Evolutionary conservation across 2,113 vertebrate genomes (phyloP).

Genomic region (Apteryx mantelli): DNA sequence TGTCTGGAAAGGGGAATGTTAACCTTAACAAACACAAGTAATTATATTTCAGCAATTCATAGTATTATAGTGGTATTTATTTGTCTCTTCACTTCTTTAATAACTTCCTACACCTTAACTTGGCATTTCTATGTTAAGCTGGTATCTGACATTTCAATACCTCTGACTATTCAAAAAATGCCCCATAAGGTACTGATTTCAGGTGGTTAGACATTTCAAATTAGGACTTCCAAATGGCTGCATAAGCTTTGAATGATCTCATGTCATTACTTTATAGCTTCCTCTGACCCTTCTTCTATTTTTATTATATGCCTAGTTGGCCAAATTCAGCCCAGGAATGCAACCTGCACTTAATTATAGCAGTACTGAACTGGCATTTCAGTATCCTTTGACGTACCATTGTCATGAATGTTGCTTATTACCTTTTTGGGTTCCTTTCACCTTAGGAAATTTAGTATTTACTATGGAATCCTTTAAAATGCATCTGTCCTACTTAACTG

Average conservation of each 20-base stretch:
- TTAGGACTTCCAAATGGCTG: not conserved
- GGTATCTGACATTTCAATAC: not conserved
- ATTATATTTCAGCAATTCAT: not conserved
- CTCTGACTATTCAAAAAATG: not conserved
- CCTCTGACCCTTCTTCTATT: not conserved
- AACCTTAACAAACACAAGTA: not conserved
- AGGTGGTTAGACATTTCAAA: not conserved
- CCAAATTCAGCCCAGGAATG: constrained; percentile 7
- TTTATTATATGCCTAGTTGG: not conserved
- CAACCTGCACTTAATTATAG: not conserved
- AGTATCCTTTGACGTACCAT: not conserved
- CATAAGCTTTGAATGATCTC: not conserved
- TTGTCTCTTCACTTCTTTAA: not conserved
- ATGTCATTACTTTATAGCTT: not conserved
- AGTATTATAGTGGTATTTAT: not conserved
- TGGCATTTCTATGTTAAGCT: not conserved
- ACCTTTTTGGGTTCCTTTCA: not conserved
- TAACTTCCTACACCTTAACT: not conserved
- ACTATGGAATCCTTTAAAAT: not conserved
- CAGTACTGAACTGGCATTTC: not conserved
- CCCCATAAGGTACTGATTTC: not conserved
- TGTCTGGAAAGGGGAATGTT: not conserved
- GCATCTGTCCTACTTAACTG: not conserved
- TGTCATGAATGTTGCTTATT: not conserved
- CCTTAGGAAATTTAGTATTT: not conserved